Conservation (phyloP, 2,888 invertebrate genomes). For the Cinara cedri region DNA sequence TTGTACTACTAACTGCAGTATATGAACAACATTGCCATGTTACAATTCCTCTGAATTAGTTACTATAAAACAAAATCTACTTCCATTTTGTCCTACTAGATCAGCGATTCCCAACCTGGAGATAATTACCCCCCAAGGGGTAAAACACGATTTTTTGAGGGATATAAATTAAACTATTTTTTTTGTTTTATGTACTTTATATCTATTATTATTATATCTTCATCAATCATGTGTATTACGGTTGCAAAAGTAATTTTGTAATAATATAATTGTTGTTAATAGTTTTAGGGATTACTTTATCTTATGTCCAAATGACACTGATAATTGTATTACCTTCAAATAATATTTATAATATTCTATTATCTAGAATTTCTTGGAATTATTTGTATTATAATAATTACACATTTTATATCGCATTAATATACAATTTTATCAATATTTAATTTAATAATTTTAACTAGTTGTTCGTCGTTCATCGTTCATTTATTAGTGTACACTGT, state of each 20-base stretch:
- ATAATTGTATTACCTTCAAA: conserved; percentile 37
- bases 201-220: conserved; percentile 2
- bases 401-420: conserved; percentile 24
- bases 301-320: conserved; percentile 35
- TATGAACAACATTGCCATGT: too few relatives aligned
- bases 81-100: conserved; percentile 28
- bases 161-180: too few relatives aligned
- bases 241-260: background rate
- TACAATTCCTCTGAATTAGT: background rate
- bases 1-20: too few relatives aligned
- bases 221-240: conserved; percentile 11
- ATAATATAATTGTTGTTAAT: conserved; percentile 15
- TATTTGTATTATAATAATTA: conserved; percentile 28
- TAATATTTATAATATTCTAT: conserved; percentile 7
- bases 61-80: conserved; percentile 10
- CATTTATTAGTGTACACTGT: conserved; percentile 29
- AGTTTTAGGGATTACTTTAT: conserved; percentile 32
- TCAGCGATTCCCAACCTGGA: too few relatives aligned
- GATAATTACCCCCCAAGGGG: too few relatives aligned
- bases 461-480: conserved; percentile 3
- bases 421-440: conserved; percentile 22
- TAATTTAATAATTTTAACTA: conserved; percentile 30
- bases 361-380: conserved; percentile 32
- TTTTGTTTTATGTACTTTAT: too few relatives aligned
- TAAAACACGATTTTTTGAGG: too few relatives aligned